A percentile compares a stretch with the other conserved stretches of the same genome.
Evolutionary conservation across 2,113 vertebrate species (phyloP).

Genomic region (Pipra filicauda): DNA sequence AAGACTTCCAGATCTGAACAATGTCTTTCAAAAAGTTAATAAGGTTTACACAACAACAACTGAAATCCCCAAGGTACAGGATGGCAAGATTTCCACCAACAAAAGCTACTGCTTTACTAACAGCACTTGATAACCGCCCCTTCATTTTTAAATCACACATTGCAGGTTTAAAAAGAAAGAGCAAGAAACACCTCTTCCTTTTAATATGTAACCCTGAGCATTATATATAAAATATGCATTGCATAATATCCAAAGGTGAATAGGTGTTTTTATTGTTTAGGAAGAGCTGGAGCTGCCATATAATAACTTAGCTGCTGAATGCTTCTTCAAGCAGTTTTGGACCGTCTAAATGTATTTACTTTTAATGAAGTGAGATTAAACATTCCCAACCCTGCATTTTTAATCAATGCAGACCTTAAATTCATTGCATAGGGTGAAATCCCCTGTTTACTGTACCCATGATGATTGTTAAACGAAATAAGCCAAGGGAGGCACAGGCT

Average conservation of each 20-base stretch:
- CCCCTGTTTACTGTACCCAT: neutral
- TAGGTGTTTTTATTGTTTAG: neutral
- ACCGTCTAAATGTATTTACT: neutral
- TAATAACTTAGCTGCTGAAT: neutral
- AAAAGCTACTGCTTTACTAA: neutral
- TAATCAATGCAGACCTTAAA: neutral
- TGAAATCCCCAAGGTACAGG: neutral
- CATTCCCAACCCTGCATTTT: neutral
- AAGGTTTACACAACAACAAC: neutral
- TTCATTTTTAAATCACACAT: neutral
- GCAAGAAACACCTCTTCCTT: neutral
- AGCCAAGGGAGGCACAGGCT: neutral
- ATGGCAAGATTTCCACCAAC: neutral
- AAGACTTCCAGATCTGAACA: neutral
- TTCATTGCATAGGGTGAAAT: neutral
- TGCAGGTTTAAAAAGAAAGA: neutral
- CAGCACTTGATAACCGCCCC: neutral
- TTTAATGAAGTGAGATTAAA: neutral
- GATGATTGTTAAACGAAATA: neutral
- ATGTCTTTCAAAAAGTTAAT: neutral
- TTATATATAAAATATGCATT: neutral
- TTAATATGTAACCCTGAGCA: neutral
- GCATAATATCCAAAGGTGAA: neutral
- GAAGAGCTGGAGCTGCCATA: neutral
- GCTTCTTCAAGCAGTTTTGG: neutral